Evolutionary conservation across 2,113 vertebrate genomes (phyloP).

Genomic region (Beaufortia kweichowensis): DNA sequence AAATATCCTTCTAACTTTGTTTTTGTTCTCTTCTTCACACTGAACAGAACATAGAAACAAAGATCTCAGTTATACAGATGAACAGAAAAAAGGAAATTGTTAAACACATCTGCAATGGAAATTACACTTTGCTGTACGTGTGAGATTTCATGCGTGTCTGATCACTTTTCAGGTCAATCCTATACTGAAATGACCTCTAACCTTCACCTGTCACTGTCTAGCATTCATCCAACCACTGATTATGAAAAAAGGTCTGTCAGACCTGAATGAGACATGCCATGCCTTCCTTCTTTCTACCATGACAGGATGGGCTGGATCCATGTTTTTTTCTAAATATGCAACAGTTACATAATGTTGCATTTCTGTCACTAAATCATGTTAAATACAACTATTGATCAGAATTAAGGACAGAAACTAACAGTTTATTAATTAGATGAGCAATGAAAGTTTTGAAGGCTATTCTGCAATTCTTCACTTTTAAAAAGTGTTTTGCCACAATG

Average conservation of each 20-base stretch:
- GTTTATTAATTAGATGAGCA: too few species aligned
- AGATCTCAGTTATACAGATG: not conserved
- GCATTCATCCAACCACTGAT: slow-evolving; percentile 46
- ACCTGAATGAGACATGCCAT: not conserved
- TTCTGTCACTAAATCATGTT: too few species aligned
- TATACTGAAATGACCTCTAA: slow-evolving; percentile 65
- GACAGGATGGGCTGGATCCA: not conserved
- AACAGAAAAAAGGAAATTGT: slow-evolving; percentile 37
- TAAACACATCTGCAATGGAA: slow-evolving; percentile 16
- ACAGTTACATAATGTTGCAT: too few species aligned
- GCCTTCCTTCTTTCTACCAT: not conserved
- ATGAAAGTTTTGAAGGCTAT: too few species aligned
- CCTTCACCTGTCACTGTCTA: slow-evolving; percentile 66
- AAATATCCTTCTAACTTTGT: not conserved
- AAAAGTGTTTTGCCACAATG: too few species aligned
- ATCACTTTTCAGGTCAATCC: slow-evolving; percentile 60
- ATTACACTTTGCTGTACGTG: not conserved
- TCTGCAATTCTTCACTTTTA: too few species aligned
- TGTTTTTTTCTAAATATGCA: too few species aligned
- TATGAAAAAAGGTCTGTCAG: too few species aligned
- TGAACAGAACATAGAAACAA: not conserved
- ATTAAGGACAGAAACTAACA: too few species aligned
- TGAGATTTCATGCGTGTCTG: not conserved
- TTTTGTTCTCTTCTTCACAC: not conserved
- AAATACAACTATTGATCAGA: too few species aligned